phyloP scores from a whole-genome alignment of 30 jellyfish, hydroid and myxozoan genomes.

The Mastigias papua region DNA sequence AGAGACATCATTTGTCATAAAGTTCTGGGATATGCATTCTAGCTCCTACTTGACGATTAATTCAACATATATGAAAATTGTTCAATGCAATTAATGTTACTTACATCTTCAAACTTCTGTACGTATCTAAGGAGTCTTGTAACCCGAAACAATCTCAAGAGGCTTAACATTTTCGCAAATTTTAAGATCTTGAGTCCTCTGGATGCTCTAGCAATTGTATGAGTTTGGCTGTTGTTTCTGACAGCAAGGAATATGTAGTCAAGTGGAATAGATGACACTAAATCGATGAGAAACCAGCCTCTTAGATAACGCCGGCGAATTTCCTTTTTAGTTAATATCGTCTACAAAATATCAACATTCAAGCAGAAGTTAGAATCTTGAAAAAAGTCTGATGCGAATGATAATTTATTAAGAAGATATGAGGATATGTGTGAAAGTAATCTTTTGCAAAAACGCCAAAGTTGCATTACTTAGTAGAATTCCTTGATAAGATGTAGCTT shows the following conservation, averaged over 20 bases:
- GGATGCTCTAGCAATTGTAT: slow-evolving; percentile 65
- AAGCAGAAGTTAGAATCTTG: neutral
- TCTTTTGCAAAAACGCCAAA: no score
- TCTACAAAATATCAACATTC: slow-evolving; percentile 8
- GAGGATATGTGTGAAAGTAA: no score
- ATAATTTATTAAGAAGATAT: no score
- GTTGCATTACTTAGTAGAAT: no score
- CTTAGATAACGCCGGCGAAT: slow-evolving; percentile 37
- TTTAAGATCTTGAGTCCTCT: slow-evolving; percentile 73
- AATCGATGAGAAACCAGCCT: slow-evolving; percentile 69
- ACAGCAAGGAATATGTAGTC: slow-evolving; percentile 57
- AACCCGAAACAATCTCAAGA: slow-evolving; percentile 56
- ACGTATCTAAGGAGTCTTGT: slow-evolving; percentile 69
- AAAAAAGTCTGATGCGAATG: neutral
- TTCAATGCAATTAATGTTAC: neutral
- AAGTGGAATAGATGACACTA: slow-evolving; percentile 66
- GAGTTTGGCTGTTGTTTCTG: slow-evolving; percentile 9
- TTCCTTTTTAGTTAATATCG: slow-evolving; percentile 52
- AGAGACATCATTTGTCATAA: no score
- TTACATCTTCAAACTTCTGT: slow-evolving; percentile 79
- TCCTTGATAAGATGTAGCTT: no score
- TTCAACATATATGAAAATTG: neutral
- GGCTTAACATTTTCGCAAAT: slow-evolving; percentile 64
- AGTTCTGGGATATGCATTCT: no score
- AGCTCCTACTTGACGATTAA: neutral